phyloP scores from a whole-genome alignment of 2,888 invertebrate species.

The Micoletzkya japonica region DNA sequence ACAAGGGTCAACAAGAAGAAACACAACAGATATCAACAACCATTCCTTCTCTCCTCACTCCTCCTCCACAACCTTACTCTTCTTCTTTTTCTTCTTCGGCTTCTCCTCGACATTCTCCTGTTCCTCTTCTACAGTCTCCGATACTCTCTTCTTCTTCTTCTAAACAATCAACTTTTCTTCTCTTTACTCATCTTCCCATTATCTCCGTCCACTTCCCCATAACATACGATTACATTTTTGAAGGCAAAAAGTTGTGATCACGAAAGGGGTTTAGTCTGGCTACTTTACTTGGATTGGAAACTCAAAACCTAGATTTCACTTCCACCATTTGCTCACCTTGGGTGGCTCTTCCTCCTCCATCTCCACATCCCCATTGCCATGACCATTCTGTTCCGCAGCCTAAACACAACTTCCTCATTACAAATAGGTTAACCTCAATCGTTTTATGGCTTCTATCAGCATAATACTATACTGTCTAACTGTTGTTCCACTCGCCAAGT shows the following conservation, averaged over 20 bases:
- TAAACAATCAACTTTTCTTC: slow-evolving; percentile 19
- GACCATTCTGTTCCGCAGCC: too few relatives aligned
- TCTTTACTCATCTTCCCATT: too few relatives aligned
- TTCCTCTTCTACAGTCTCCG: slow-evolving; percentile 25
- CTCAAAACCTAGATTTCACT: background rate
- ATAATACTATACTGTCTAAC: too few relatives aligned
- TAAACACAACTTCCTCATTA: too few relatives aligned
- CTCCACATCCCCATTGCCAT: too few relatives aligned
- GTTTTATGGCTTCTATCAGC: too few relatives aligned
- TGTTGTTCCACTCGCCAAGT: too few relatives aligned
- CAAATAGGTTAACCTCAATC: too few relatives aligned
- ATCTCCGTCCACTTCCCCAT: too few relatives aligned
- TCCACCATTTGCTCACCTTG: slow-evolving; percentile 15
- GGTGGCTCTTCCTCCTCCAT: slow-evolving; percentile 16
- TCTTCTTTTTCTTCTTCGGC: slow-evolving; percentile 50
- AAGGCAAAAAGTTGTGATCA: background rate
- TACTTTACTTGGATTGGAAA: background rate
- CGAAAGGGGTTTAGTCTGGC: background rate
- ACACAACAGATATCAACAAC: slow-evolving; percentile 19
- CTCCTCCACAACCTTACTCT: slow-evolving; percentile 42
- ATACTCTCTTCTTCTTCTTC: slow-evolving; percentile 24
- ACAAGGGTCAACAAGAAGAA: background rate
- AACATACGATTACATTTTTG: too few relatives aligned
- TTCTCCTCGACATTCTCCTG: slow-evolving; percentile 34
- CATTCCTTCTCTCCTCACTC: slow-evolving; percentile 4